phyloP scores from a whole-genome alignment of 2,113 vertebrate genomes.

The Triplophysa dalaica region DNA sequence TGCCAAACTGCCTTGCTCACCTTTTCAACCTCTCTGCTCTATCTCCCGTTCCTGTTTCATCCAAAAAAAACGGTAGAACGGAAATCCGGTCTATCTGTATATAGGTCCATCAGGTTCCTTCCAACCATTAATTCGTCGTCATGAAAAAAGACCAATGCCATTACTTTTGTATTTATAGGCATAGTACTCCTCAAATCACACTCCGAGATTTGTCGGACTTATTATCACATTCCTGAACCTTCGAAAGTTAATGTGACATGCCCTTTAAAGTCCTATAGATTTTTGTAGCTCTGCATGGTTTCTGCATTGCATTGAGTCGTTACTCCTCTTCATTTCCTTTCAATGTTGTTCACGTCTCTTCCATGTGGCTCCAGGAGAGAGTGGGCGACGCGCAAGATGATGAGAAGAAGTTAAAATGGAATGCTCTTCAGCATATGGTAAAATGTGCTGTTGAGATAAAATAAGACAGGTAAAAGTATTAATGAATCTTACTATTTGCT shows the following conservation, averaged over 20 bases:
- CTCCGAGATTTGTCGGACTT: constrained; percentile 22
- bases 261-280: constrained; percentile 16
- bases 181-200: constrained; percentile 10
- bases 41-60: constrained; percentile 44
- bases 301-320: not conserved
- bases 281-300: not conserved
- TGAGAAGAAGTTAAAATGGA: constrained; percentile 13
- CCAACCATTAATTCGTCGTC: constrained; percentile 35
- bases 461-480: not conserved
- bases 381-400: constrained; percentile 11
- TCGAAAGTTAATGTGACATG: constrained; percentile 31
- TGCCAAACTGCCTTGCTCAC: constrained; percentile 43
- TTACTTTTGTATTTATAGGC: constrained; percentile 39
- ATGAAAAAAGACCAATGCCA: constrained; percentile 37
- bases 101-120: constrained; percentile 6
- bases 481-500: not conserved
- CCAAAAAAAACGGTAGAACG: not conserved
- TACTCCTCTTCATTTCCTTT: not conserved
- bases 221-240: constrained; percentile 30
- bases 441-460: not conserved
- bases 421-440: not conserved
- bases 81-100: constrained; percentile 5
- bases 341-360: not conserved
- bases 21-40: constrained; percentile 49
- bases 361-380: constrained; percentile 27